A percentile compares a stretch with the other conserved stretches of the same genome.
These are phyloP conservation scores for Anabas testudineus DNA, from an alignment of 2,797 vertebrate genomes.

Conservation along the genomic window DNA sequence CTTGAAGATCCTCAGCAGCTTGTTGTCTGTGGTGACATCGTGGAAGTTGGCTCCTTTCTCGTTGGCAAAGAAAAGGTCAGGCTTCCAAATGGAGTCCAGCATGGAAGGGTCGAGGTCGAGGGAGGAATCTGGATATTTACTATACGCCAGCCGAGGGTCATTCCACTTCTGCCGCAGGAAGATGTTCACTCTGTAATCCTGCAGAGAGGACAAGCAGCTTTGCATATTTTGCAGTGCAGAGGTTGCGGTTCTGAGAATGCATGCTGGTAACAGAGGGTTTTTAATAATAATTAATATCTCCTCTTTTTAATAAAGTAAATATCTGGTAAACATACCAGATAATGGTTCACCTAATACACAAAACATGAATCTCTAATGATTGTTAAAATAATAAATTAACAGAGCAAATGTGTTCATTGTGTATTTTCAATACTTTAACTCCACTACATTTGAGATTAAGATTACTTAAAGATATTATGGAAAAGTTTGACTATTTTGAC, in stretches of 20 bases:
- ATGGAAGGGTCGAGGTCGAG: conserved; percentile 98
- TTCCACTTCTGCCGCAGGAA: conserved; percentile 99
- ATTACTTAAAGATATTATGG: no score
- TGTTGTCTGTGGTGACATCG: conserved; percentile 98
- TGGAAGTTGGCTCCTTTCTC: conserved; percentile 99
- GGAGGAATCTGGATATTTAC: conserved; percentile 96
- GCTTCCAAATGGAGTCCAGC: conserved; percentile 99
- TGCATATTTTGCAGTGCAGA: conserved; percentile 61
- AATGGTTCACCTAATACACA: neutral
- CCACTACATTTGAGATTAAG: no score
- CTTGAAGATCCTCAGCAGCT: conserved; percentile 96
- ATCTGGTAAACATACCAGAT: neutral
- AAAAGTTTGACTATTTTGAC: no score
- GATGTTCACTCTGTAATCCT: conserved; percentile 99
- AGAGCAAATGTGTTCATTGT: neutral
- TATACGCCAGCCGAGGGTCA: conserved; percentile 95
- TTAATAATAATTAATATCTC: neutral
- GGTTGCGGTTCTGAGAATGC: conserved; percentile 34
- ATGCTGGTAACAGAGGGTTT: conserved; percentile 21
- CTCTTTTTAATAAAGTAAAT: conserved; percentile 4
- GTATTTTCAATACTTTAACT: conserved; percentile 7
- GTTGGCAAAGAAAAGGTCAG: conserved; percentile 98
- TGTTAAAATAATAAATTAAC: neutral
- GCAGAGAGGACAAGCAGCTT: conserved; percentile 76
- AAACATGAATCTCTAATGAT: neutral